These are phyloP conservation scores for Protomyctophum bolini DNA, from an alignment of 2,113 vertebrate species.

Conservation along the genomic window DNA sequence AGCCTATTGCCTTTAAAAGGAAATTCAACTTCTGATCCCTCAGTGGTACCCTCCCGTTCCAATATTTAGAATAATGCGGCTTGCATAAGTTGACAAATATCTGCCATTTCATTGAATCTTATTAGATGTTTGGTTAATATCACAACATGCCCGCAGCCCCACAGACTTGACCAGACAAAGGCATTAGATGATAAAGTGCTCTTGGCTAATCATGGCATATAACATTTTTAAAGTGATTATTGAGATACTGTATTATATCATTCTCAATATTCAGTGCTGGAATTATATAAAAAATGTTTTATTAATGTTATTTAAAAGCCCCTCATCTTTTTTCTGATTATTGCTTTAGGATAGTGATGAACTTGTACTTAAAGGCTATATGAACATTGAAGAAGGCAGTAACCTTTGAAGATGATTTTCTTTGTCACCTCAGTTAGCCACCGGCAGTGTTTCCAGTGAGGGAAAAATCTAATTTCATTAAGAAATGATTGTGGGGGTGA, in stretches of 20 bases:
- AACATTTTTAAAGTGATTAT: conserved; percentile 54
- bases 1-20: not conserved
- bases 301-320: conserved; percentile 61
- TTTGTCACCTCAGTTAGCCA: conserved; percentile 68
- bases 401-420: conserved; percentile 74
- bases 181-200: conserved; percentile 49
- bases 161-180: not conserved
- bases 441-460: conserved; percentile 55
- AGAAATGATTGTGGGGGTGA: conserved; percentile 54
- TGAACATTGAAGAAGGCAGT: conserved; percentile 57
- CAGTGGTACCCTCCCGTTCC: not conserved
- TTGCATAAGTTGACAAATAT: not conserved
- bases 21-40: conserved; percentile 2
- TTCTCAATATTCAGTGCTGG: conserved; percentile 52
- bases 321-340: conserved; percentile 40
- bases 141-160: not conserved
- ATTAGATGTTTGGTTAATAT: conserved; percentile 10
- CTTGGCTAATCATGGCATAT: conserved; percentile 60
- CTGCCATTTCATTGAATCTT: not conserved
- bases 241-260: conserved; percentile 46
- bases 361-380: conserved; percentile 63
- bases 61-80: not conserved
- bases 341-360: conserved; percentile 64
- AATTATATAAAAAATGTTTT: conserved; percentile 58
- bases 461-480: conserved; percentile 74